Evolutionary conservation across 2,888 invertebrate species (phyloP).

Genomic region (Lycocerus yunnanus): DNA sequence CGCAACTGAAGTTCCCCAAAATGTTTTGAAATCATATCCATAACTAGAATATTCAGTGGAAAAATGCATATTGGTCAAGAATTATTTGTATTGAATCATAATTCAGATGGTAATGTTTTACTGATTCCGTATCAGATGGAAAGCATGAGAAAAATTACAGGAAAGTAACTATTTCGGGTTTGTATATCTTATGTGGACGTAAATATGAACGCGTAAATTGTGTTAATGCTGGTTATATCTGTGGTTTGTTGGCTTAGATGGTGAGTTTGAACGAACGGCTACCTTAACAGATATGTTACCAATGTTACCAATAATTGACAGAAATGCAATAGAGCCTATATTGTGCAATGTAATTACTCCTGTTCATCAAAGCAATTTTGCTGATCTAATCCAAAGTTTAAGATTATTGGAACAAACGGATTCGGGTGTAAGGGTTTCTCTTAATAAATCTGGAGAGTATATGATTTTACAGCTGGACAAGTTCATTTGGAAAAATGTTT

Average conservation of each 20-base stretch:
- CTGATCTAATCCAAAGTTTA: constrained; percentile 73
- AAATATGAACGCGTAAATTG: constrained; percentile 80
- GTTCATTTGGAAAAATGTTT: constrained; percentile 96
- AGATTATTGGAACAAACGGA: constrained; percentile 91
- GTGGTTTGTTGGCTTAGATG: constrained; percentile 85
- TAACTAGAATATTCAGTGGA: constrained; percentile 93
- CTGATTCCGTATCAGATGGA: background rate
- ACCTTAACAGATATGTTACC: constrained; percentile 81
- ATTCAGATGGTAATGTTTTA: constrained; percentile 77
- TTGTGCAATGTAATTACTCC: constrained; percentile 94
- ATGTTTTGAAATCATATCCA: constrained; percentile 60
- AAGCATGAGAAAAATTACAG: background rate
- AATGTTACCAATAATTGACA: constrained; percentile 87
- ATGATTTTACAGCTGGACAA: constrained; percentile 95
- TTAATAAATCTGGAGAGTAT: constrained; percentile 94
- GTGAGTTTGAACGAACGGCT: constrained; percentile 84
- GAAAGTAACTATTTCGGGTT: constrained; percentile 63
- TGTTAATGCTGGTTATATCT: constrained; percentile 88
- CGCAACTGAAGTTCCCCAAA: background rate
- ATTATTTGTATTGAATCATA: constrained; percentile 84
- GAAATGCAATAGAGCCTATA: constrained; percentile 80
- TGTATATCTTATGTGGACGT: constrained; percentile 92
- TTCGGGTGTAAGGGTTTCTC: constrained; percentile 86
- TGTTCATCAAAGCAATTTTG: constrained; percentile 76
- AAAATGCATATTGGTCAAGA: constrained; percentile 74